Evolutionary conservation across 2,888 invertebrate species (phyloP).

Genomic region (Sthenelais limicola): DNA sequence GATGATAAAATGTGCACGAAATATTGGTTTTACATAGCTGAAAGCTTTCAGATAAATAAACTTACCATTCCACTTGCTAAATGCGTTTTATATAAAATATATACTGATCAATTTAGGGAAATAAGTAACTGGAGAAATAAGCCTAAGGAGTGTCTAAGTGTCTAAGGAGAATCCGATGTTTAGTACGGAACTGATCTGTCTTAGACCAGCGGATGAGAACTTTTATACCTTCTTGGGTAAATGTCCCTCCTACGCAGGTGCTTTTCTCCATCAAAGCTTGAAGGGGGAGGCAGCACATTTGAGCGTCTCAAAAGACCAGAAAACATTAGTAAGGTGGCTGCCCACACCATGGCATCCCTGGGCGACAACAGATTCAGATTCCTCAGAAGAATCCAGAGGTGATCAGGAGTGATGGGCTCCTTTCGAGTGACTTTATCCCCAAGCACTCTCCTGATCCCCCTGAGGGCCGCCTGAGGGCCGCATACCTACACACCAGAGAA

Average conservation of each 20-base stretch:
- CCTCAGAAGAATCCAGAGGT: neutral
- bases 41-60: no score
- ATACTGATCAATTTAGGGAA: no score
- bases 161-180: no score
- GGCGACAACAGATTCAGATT: neutral
- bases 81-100: no score
- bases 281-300: neutral
- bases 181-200: conserved; percentile 31
- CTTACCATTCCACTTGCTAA: no score
- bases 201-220: conserved; percentile 15
- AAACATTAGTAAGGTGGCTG: conserved; percentile 27
- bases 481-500: neutral
- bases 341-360: conserved; percentile 5
- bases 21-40: no score
- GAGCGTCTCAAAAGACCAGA: neutral
- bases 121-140: no score
- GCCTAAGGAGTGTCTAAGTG: no score
- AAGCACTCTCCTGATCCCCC: conserved; percentile 4
- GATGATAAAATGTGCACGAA: no score
- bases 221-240: neutral
- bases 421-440: neutral
- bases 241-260: conserved; percentile 21
- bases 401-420: conserved; percentile 19
- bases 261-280: neutral
- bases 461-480: neutral